Evolutionary conservation across 2,888 invertebrate species (phyloP).

Genomic region (Scaeva pyrastri): DNA sequence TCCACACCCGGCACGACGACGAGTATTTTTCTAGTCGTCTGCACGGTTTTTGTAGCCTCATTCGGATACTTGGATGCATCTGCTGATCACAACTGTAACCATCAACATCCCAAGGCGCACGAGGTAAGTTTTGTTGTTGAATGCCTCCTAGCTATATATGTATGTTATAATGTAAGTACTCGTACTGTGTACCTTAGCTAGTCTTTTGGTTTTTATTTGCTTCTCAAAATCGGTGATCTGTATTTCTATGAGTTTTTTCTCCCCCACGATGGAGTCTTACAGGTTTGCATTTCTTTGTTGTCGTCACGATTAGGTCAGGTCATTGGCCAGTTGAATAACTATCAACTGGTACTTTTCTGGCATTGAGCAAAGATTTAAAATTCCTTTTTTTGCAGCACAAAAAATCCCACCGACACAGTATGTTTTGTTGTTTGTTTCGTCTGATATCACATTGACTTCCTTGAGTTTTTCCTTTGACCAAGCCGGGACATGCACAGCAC

Average conservation of each 20-base stretch:
- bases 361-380: not conserved
- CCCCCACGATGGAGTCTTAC: no score
- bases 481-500: not conserved
- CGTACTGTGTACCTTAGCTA: not conserved
- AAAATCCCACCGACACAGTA: not conserved
- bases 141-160: no score
- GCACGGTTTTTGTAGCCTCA: conserved; percentile 47
- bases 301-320: conserved; percentile 70
- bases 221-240: not conserved
- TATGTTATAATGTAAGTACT: not conserved
- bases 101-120: conserved; percentile 88
- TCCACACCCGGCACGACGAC: conserved; percentile 36
- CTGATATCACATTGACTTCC: conserved; percentile 26
- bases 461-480: conserved; percentile 41
- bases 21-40: conserved; percentile 39
- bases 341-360: not conserved
- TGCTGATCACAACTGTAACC: conserved; percentile 85
- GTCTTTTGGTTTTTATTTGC: not conserved
- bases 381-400: conserved; percentile 2
- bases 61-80: conserved; percentile 61
- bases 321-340: conserved; percentile 54
- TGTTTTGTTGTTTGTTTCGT: not conserved
- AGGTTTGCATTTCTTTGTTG: not conserved
- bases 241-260: not conserved
- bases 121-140: conserved; percentile 85